Evolutionary conservation across 2,113 vertebrate species (phyloP).

Genomic region (Murina feae): DNA sequence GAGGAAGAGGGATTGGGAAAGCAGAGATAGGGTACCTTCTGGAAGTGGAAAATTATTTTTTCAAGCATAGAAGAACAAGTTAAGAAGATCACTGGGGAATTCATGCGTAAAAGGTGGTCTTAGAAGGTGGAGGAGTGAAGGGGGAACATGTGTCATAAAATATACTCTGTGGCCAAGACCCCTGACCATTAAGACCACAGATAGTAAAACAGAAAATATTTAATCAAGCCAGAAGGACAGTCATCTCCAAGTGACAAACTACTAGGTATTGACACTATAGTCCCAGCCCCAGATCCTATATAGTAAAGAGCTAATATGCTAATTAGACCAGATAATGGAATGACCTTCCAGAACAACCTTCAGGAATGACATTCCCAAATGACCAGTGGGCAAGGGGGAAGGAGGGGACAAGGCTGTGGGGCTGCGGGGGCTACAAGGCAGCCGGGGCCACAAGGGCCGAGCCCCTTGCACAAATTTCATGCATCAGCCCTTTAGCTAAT

Average conservation of each 20-base stretch:
- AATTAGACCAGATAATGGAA: too few species aligned
- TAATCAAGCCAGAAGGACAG: neutral
- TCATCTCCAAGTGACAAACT: neutral
- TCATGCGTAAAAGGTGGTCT: neutral
- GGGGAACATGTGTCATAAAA: neutral
- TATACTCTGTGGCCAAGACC: neutral
- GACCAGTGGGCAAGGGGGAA: too few species aligned
- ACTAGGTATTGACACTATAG: neutral
- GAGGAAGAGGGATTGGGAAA: neutral
- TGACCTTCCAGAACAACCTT: too few species aligned
- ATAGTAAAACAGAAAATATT: conserved; percentile 1
- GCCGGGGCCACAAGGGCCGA: too few species aligned
- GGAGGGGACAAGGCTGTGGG: too few species aligned
- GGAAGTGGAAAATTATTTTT: neutral
- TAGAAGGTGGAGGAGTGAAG: neutral
- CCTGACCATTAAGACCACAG: neutral
- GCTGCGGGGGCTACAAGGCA: too few species aligned
- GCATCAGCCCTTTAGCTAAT: neutral
- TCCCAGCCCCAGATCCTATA: neutral
- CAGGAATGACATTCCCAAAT: too few species aligned
- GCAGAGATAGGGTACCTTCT: neutral
- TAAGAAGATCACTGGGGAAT: neutral
- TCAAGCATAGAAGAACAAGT: neutral
- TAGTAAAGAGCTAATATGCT: too few species aligned
- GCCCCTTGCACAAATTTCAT: too few species aligned